Conservation (phyloP, 1,140 invertebrate species). For the Diuraphis noxia region DNA sequence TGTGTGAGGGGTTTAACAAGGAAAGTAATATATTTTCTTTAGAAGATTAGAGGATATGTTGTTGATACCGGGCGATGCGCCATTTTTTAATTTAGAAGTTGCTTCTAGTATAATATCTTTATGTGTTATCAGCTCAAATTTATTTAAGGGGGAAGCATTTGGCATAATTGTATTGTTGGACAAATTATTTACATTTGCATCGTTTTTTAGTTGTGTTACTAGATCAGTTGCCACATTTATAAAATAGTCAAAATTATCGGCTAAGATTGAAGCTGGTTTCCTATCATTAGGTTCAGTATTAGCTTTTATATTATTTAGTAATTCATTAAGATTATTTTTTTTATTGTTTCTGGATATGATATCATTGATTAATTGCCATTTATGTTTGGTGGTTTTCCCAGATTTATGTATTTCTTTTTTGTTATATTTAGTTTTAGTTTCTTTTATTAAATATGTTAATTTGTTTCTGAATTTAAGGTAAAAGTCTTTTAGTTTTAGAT, state of each 20-base stretch:
- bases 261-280: not conserved
- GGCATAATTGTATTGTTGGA: not conserved
- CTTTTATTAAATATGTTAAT: too few species aligned
- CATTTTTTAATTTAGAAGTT: not conserved
- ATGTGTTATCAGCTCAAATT: not conserved
- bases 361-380: too few species aligned
- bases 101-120: not conserved
- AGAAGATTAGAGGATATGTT: not conserved
- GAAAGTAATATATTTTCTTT: constrained; percentile 15
- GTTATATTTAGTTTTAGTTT: too few species aligned
- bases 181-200: too few species aligned
- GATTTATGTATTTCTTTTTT: too few species aligned
- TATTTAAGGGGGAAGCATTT: not conserved
- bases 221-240: not conserved
- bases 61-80: not conserved
- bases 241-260: constrained; percentile 2
- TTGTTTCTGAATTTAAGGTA: too few species aligned
- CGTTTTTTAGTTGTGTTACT: too few species aligned
- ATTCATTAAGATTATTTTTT: too few species aligned
- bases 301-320: too few species aligned
- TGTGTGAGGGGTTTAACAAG: not conserved
- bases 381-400: too few species aligned
- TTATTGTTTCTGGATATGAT: too few species aligned
- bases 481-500: too few species aligned
- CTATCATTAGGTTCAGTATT: not conserved